Evolutionary conservation across 1,140 invertebrate genomes (phyloP), one percentile per base, ranked within the genome.

Genomic region (Anoplolepis gracilipes): DNA sequence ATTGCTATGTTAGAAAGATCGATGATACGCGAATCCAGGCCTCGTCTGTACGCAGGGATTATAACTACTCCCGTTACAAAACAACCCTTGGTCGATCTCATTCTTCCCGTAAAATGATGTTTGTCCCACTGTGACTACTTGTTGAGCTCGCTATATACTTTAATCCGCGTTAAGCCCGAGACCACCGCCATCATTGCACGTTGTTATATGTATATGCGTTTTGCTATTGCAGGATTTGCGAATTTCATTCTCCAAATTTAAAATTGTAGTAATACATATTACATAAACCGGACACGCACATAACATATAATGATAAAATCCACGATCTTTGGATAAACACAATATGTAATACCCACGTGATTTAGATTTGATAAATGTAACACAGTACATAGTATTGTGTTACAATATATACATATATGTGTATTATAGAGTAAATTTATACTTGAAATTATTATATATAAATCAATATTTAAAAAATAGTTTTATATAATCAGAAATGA

Each of bases 91-190:
- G n/a, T 28, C 16, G 70, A 22, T 46, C 72, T 22, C 36, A 72
- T 25, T 22, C 78, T 36, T 16, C 6, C 72, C 25, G 46, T 64
- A 39, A 77, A 76, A 77, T 59, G 69, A 75, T 77, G 42, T 64
- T 65, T 76, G 42, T 84, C 61, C 81, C 42, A 64, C 28, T 77
- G 39, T 77, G 57, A 59, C 81, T 84, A 84, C 81, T 84, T 84
- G 81, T 84, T 84, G 81, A 84, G 72, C 73, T 77, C 22, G n/a
- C 39, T 77, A 62, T 64, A 76, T 77, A 77, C 73, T 84, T 77
- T 76, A 84, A 84, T 84, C 59, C 42, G 42, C 78, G 67, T 25
- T 59, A 42, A 72, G 33, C 30, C n/a, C 49, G 77, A 30, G 64
- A 64, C 49, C 7, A 19, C 13, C 53, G 16, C 6, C 13, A 42